Percentiles rank a stretch among this genome's conserved stretches.
phyloP scores from a whole-genome alignment of 2,113 vertebrate species.

The Oceanodroma tethys region DNA sequence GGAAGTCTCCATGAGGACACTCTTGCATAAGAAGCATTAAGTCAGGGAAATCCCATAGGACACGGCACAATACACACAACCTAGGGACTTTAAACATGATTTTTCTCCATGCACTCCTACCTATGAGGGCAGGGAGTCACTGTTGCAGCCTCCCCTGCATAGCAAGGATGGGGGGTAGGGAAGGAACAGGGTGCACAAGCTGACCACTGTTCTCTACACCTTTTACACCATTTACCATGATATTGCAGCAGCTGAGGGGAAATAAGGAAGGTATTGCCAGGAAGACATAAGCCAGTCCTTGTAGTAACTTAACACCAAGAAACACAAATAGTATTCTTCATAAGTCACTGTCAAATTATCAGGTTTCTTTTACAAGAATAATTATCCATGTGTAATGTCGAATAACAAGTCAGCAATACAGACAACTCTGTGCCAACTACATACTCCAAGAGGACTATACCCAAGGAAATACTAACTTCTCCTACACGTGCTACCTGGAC shows the following conservation, averaged over 20 bases:
- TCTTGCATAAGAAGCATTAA: background rate
- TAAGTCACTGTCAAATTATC: background rate
- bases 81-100: background rate
- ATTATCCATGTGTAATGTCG: background rate
- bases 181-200: background rate
- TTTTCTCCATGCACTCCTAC: background rate
- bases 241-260: background rate
- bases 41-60: background rate
- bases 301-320: background rate
- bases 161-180: background rate
- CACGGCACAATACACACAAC: background rate
- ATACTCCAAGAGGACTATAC: background rate
- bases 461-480: background rate
- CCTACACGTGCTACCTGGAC: fast-evolving
- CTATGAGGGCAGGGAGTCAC: background rate
- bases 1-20: background rate
- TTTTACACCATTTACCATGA: background rate
- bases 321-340: fast-evolving
- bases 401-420: background rate
- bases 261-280: background rate
- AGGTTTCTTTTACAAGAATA: background rate
- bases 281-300: background rate
- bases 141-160: background rate
- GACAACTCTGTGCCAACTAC: background rate
- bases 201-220: fast-evolving